phyloP scores from a whole-genome alignment of 2,888 invertebrate genomes.

The Helleia helle region DNA sequence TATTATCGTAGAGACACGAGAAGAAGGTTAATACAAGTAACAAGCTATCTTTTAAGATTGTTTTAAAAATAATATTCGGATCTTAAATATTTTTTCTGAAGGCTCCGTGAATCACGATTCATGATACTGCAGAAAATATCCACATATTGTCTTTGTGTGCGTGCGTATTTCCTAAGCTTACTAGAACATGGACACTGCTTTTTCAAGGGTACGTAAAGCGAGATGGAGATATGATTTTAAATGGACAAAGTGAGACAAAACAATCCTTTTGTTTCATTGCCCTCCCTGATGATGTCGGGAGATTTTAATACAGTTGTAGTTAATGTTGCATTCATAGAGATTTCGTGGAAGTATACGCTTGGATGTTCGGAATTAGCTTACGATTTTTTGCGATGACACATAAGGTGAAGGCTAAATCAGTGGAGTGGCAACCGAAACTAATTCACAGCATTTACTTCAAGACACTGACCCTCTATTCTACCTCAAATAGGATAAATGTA shows the following conservation, averaged over 20 bases:
- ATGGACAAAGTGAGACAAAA: slow-evolving; percentile 37
- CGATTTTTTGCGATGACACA: too few species aligned
- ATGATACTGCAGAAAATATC: slow-evolving; percentile 33
- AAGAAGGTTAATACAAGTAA: too few species aligned
- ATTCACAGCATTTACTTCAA: too few species aligned
- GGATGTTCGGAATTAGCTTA: too few species aligned
- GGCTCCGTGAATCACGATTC: slow-evolving; percentile 30
- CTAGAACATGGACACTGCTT: slow-evolving; percentile 52
- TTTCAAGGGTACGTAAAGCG: slow-evolving; percentile 56
- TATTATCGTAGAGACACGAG: too few species aligned
- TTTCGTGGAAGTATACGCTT: slow-evolving; percentile 15
- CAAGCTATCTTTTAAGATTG: neutral
- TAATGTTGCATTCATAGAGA: slow-evolving; percentile 37
- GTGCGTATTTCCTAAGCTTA: slow-evolving; percentile 25
- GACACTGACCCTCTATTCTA: too few species aligned
- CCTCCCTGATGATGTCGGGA: slow-evolving; percentile 54
- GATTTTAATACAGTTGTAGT: slow-evolving; percentile 66
- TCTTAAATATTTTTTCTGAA: slow-evolving; percentile 17
- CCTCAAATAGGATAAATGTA: too few species aligned
- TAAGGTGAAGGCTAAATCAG: too few species aligned
- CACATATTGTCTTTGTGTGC: slow-evolving; percentile 18
- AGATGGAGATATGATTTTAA: slow-evolving; percentile 44
- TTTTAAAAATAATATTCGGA: neutral
- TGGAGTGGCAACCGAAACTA: too few species aligned
- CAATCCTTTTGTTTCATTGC: slow-evolving; percentile 65